phyloP scores from a whole-genome alignment of 2,113 vertebrate species.

The Thamnophis sirtalis region DNA sequence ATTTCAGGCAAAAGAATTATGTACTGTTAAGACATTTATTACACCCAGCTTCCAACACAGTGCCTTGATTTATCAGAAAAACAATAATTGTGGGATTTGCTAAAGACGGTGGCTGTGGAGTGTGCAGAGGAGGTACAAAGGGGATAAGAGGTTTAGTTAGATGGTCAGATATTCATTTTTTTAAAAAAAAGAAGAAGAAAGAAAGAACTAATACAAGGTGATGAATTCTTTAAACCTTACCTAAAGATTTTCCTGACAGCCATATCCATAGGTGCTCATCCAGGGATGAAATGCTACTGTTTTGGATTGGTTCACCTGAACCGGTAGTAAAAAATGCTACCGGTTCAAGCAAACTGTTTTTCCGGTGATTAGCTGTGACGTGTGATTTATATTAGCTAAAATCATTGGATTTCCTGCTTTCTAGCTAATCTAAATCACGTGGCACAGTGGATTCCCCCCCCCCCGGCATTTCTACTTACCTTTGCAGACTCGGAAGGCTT shows the following conservation, averaged over 20 bases:
- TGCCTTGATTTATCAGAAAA: slow-evolving; percentile 38
- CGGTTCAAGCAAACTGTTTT: no score
- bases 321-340: no score
- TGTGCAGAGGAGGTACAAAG: background rate
- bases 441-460: no score
- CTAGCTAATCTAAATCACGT: no score
- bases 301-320: no score
- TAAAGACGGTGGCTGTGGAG: background rate
- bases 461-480: no score
- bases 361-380: no score
- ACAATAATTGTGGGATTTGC: slow-evolving; percentile 33
- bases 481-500: no score
- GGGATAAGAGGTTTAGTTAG: background rate
- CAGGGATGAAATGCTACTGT: no score
- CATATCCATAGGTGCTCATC: background rate
- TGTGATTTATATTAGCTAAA: no score
- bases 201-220: background rate
- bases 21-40: slow-evolving; percentile 17
- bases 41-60: background rate
- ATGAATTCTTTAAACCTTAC: background rate
- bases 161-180: background rate
- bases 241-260: background rate
- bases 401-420: no score
- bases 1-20: slow-evolving; percentile 8
- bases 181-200: background rate